Conservation (phyloP, 1,140 invertebrate species). For the Drosophila persimilis region DNA sequence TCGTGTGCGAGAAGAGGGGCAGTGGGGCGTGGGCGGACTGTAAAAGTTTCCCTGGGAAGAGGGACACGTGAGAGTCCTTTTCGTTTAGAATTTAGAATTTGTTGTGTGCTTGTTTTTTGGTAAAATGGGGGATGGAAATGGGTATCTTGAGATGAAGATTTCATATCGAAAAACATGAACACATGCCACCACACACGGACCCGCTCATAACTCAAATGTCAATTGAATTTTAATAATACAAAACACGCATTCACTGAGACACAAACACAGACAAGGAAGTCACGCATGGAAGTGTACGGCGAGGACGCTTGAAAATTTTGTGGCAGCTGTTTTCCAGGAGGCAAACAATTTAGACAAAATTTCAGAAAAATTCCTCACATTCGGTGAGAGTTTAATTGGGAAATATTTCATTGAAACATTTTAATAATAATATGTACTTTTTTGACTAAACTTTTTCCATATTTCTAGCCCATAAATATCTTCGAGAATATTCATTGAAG, state of each 20-base stretch:
- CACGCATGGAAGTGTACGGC: slow-evolving; percentile 35
- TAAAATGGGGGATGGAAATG: neutral
- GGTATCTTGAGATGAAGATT: neutral
- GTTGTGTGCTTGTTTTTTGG: slow-evolving; percentile 6
- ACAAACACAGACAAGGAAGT: slow-evolving; percentile 10
- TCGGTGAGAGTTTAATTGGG: neutral
- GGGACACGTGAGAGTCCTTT: neutral
- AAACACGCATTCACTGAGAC: slow-evolving; percentile 10
- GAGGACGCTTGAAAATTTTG: slow-evolving; percentile 7
- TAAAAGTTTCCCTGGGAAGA: slow-evolving; percentile 18
- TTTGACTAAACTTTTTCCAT: too few relatives aligned
- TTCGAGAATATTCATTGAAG: too few relatives aligned
- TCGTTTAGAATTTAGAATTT: slow-evolving; percentile 23
- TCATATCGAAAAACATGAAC: slow-evolving; percentile 22
- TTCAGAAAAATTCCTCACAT: neutral
- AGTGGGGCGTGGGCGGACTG: neutral
- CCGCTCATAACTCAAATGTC: slow-evolving; percentile 52
- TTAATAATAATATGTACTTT: too few relatives aligned
- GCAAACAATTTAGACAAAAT: neutral
- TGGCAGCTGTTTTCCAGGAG: slow-evolving; percentile 19
- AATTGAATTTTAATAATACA: slow-evolving; percentile 76
- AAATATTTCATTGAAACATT: neutral
- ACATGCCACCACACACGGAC: slow-evolving; percentile 18
- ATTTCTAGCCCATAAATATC: too few relatives aligned
- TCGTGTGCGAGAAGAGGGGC: neutral